These are phyloP conservation scores for Sinhomidia bicolor DNA, from an alignment of 2,888 invertebrate species.

Conservation along the genomic window DNA sequence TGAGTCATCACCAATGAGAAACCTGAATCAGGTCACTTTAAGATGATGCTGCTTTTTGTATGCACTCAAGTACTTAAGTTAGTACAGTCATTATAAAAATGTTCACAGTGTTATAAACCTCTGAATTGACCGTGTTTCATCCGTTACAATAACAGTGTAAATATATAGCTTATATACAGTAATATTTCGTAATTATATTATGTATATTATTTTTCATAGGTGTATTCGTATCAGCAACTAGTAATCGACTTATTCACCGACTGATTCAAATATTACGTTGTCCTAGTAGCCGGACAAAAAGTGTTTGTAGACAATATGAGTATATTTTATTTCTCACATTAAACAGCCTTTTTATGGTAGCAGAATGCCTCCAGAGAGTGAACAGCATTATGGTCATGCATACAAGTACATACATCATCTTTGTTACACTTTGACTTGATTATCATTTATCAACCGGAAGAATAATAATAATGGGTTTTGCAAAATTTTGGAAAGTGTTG, in stretches of 20 bases:
- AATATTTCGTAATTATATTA: conserved; percentile 19
- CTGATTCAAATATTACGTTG: conserved; percentile 57
- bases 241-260: conserved; percentile 45
- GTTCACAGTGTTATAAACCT: conserved; percentile 39
- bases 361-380: conserved; percentile 60
- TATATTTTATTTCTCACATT: conserved; percentile 69
- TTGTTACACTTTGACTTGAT: conserved; percentile 42
- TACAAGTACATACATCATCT: conserved; percentile 21
- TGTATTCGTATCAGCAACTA: conserved; percentile 31
- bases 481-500: conserved; percentile 39
- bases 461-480: background rate
- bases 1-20: conserved; percentile 36
- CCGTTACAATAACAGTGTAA: conserved; percentile 57
- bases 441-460: conserved; percentile 56
- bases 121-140: conserved; percentile 65
- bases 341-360: conserved; percentile 67
- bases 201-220: conserved; percentile 20
- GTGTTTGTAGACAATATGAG: conserved; percentile 67
- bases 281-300: conserved; percentile 32
- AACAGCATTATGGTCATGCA: conserved; percentile 67
- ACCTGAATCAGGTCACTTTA: conserved; percentile 30
- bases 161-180: conserved; percentile 41
- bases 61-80: conserved; percentile 64
- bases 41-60: conserved; percentile 28
- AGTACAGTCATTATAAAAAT: conserved; percentile 69